These are phyloP conservation scores for Paraplagusia blochii DNA, from an alignment of 2,113 vertebrate genomes.

Conservation along the genomic window DNA sequence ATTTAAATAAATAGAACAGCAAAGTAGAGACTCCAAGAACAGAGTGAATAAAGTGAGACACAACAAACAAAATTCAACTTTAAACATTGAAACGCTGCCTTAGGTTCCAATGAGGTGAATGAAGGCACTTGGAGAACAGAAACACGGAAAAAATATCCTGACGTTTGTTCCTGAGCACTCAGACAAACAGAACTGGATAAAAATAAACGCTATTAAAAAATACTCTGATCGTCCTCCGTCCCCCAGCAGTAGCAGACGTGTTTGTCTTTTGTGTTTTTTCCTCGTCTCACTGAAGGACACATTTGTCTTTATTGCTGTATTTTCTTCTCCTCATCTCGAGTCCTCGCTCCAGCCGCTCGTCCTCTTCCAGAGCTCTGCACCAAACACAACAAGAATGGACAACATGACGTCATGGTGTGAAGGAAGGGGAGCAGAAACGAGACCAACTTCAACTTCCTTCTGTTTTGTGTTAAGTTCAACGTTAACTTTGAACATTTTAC, in stretches of 20 bases:
- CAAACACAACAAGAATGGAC: constrained; percentile 3
- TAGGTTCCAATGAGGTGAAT: too few relatives aligned
- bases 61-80: constrained; percentile 21
- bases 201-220: neutral
- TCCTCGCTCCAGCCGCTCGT: constrained; percentile 83
- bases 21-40: too few relatives aligned
- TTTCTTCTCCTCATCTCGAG: constrained; percentile 83
- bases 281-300: constrained; percentile 82
- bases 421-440: too few relatives aligned
- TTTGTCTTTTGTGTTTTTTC: neutral
- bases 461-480: neutral
- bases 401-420: neutral
- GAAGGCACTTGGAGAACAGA: constrained; percentile 28
- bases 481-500: too few relatives aligned
- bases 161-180: too few relatives aligned
- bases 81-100: neutral
- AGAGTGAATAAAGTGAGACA: constrained; percentile 23
- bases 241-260: constrained; percentile 7
- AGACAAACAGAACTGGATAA: too few relatives aligned
- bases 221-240: neutral
- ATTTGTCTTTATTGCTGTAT: constrained; percentile 84
- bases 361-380: constrained; percentile 85
- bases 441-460: neutral
- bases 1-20: constrained; percentile 67
- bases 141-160: neutral